phyloP scores from a whole-genome alignment of 1,140 invertebrate species.

The Episyrphus balteatus region DNA sequence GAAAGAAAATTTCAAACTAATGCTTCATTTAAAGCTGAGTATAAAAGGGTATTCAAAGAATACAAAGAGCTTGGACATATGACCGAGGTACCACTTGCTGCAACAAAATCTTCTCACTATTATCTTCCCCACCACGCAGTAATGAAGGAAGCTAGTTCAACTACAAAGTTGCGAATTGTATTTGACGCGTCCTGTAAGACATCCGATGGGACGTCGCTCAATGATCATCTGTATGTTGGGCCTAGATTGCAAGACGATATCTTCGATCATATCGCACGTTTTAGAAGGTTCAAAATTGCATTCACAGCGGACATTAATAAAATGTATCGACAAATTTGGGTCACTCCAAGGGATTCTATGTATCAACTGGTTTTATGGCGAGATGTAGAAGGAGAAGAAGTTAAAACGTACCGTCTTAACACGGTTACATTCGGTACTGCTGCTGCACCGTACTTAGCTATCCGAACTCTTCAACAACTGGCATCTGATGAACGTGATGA shows the following conservation, averaged over 20 bases:
- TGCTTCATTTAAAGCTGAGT: too few relatives aligned
- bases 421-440: conserved; percentile 23
- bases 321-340: conserved; percentile 20
- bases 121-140: conserved; percentile 36
- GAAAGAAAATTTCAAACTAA: too few relatives aligned
- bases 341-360: not conserved
- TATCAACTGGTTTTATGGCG: conserved; percentile 1
- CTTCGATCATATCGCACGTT: conserved; percentile 22
- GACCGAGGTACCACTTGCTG: too few relatives aligned
- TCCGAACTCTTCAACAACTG: conserved; percentile 13
- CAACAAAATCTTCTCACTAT: too few relatives aligned
- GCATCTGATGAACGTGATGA: conserved; percentile 8
- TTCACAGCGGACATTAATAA: conserved; percentile 19
- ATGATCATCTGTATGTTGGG: conserved; percentile 23
- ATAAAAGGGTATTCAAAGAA: too few relatives aligned
- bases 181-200: conserved; percentile 23
- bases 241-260: conserved; percentile 27
- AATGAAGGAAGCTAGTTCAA: conserved; percentile 14
- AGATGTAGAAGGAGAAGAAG: not conserved
- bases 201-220: conserved; percentile 13
- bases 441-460: conserved; percentile 17
- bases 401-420: conserved; percentile 11
- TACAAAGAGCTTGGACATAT: too few relatives aligned
- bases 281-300: conserved; percentile 16
- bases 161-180: conserved; percentile 25